Percentiles rank a stretch among this genome's conserved stretches.
These are phyloP conservation scores for Drosophila nannoptera DNA, from an alignment of 1,140 invertebrate genomes.

Conservation along the genomic window DNA sequence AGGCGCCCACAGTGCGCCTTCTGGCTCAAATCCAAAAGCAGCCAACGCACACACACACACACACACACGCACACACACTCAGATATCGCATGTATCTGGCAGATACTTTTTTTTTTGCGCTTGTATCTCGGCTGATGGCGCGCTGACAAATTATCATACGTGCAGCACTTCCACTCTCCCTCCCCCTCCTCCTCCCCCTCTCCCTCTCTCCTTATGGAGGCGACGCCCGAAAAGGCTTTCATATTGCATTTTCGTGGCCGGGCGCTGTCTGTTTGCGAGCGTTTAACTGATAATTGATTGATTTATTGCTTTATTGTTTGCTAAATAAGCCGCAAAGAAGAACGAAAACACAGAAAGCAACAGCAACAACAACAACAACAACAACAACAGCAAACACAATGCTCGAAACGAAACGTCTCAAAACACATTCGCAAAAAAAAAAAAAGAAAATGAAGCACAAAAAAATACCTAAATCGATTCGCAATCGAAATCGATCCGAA, in stretches of 20 bases:
- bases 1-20: conserved; percentile 65
- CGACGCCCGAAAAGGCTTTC: conserved; percentile 42
- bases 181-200: not conserved
- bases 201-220: conserved; percentile 1
- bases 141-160: conserved; percentile 39
- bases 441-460: too few relatives aligned
- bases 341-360: conserved; percentile 17
- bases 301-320: conserved; percentile 78
- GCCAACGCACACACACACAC: conserved; percentile 19
- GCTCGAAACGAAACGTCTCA: conserved; percentile 20
- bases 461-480: conserved; percentile 28
- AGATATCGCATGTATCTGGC: conserved; percentile 13
- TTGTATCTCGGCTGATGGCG: conserved; percentile 17
- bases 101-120: conserved; percentile 16
- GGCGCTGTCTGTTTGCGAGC: conserved; percentile 39
- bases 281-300: conserved; percentile 73
- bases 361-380: conserved; percentile 21
- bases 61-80: conserved; percentile 1
- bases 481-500: conserved; percentile 12
- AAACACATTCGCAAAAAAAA: too few relatives aligned
- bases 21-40: conserved; percentile 73
- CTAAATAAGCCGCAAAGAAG: conserved; percentile 65
- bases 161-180: not conserved
- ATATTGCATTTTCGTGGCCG: conserved; percentile 32
- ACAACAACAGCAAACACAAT: conserved; percentile 23